A percentile compares a stretch with the other conserved stretches of the same genome.
phyloP scores from a whole-genome alignment of 2,113 vertebrate species.

The Pristiophorus japonicus region DNA sequence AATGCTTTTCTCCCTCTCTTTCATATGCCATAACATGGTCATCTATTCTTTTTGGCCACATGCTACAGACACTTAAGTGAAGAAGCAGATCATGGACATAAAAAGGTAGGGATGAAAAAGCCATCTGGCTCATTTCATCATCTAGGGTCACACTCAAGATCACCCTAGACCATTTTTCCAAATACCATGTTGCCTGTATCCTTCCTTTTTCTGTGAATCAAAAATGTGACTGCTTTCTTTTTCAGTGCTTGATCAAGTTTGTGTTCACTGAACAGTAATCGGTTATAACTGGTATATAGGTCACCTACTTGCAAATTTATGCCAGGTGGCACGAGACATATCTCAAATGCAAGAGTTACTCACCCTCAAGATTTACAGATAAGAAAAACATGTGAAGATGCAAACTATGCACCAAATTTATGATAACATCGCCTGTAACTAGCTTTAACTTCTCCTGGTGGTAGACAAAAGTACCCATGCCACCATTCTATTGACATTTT shows the following conservation, averaged over 20 bases:
- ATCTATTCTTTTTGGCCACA: neutral
- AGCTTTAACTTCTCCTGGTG: neutral
- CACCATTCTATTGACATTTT: neutral
- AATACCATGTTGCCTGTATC: neutral
- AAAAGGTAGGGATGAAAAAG: neutral
- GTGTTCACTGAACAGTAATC: neutral
- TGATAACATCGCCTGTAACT: neutral
- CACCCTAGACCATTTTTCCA: neutral
- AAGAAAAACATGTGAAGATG: neutral
- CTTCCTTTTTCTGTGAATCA: neutral
- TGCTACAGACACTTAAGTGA: slow-evolving; percentile 8
- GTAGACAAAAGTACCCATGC: neutral
- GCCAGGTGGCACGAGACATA: neutral
- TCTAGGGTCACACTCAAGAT: neutral
- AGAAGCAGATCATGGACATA: neutral
- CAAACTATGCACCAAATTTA: neutral
- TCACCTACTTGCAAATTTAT: neutral
- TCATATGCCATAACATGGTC: neutral
- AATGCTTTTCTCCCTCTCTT: neutral
- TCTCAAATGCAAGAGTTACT: neutral
- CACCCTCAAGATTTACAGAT: neutral
- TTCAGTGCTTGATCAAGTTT: neutral
- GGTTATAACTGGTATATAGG: neutral
- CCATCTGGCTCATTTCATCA: neutral
- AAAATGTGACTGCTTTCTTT: neutral